Base-by-base conservation (phyloP, 2,888 invertebrate species). In the Mesorhabditis sp. region DNA sequence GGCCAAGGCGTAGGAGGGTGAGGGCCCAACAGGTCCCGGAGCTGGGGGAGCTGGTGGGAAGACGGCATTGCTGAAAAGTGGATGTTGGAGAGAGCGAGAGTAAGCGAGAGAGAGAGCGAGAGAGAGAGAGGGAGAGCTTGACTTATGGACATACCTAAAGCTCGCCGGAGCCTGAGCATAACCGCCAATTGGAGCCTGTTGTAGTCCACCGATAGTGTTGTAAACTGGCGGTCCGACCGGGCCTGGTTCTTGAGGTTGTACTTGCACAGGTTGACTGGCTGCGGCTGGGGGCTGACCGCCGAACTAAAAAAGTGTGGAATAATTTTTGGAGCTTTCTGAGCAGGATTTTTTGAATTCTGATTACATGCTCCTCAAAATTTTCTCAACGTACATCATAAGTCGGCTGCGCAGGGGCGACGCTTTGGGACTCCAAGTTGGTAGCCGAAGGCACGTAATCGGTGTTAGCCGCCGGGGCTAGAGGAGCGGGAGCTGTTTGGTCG, bases 11-110 rank as follows among this genome's bases (percentile, higher is more conserved):
- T 70, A 68, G 0, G 70, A 70, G 13, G 74, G 74, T 45, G 74
- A 68, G 61, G 4, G 15, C 2, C 50, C 62, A 70, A 70, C 69
- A 44, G 71, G 61, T 65, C 68, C 69, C 6, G 70, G 68, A 65
- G 74, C 70, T 45, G 74, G 72, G 15, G 74, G 74, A 43, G 72
- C 65, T 66, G 74, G 72, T 45, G 72, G 72, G 66, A 64, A 28
- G 70, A 70, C 74, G 28, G 69, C 70, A n/a, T 50, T 50, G 58
- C 58, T 50, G 58, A 50, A 50, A 50, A 13, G 58, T n/a, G 58
- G 58, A 13, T 50, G 58, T 50, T 28, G 28, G 1, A 28, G 28
- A 28, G 68, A 65, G 74, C 70, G 43, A 72, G 72, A 15, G 74
- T 72, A 43, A 74, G 66, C 65, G 74, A 70, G 43, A 70, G 72